These are phyloP conservation scores for Podarcis raffonei DNA, from an alignment of 2,113 vertebrate species.

Conservation along the genomic window DNA sequence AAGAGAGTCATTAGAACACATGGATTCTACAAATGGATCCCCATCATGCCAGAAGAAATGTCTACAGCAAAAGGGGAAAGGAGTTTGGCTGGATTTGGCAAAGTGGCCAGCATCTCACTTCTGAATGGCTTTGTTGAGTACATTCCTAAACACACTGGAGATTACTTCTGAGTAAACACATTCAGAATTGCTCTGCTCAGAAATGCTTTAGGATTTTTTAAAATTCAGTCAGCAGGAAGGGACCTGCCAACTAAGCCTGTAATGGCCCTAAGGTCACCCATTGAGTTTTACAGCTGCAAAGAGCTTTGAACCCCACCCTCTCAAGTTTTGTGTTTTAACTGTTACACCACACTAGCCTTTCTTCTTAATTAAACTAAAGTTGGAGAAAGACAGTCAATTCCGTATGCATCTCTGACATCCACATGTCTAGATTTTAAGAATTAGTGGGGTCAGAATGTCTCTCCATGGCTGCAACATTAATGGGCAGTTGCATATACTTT, in stretches of 20 bases:
- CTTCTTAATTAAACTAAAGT: no score
- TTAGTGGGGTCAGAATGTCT: not conserved
- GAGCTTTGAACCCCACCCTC: not conserved
- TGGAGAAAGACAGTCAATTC: not conserved
- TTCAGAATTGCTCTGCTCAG: not conserved
- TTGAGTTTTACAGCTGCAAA: not conserved
- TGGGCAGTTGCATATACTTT: fast-evolving
- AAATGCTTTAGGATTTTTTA: not conserved
- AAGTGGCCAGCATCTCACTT: not conserved
- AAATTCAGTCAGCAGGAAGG: not conserved
- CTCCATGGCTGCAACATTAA: fast-evolving
- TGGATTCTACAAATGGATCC: not conserved
- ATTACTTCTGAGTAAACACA: not conserved
- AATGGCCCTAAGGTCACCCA: not conserved
- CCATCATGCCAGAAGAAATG: not conserved
- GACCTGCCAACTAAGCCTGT: no score
- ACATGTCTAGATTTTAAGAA: not conserved
- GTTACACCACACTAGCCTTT: not conserved
- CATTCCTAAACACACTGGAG: not conserved
- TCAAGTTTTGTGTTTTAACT: not conserved
- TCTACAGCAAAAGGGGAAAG: not conserved
- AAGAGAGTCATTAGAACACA: not conserved
- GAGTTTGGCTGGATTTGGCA: not conserved
- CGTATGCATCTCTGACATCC: not conserved
- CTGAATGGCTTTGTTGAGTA: not conserved